Evolutionary conservation across 35 echinoderm and acorn worm species (phyloP).

Genomic region (Apostichopus japonicus): DNA sequence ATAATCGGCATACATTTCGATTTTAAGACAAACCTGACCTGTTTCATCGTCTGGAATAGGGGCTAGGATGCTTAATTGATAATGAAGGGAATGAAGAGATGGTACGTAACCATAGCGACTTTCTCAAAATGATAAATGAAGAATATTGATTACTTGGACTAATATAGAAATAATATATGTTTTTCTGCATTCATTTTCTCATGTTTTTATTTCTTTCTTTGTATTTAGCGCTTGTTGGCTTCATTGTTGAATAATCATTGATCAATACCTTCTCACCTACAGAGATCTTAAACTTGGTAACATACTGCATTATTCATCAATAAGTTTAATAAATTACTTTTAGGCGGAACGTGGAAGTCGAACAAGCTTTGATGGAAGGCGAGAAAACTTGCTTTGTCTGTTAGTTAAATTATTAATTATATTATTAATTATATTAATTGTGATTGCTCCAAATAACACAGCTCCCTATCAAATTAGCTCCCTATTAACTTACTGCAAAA

Average conservation of each 20-base stretch:
- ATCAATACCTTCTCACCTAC: not conserved
- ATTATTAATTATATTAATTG: too few relatives aligned
- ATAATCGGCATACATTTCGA: not conserved
- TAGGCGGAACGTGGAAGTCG: too few relatives aligned
- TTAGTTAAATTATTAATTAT: too few relatives aligned
- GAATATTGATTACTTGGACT: not conserved
- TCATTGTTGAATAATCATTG: not conserved
- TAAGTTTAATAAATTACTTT: too few relatives aligned
- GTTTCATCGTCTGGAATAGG: not conserved
- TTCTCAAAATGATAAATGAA: not conserved
- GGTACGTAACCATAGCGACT: not conserved
- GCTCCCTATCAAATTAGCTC: too few relatives aligned
- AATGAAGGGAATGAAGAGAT: not conserved
- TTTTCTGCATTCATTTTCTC: not conserved
- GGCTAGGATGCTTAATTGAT: slow-evolving; percentile 1
- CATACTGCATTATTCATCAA: too few relatives aligned
- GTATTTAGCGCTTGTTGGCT: not conserved
- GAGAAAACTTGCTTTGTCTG: too few relatives aligned
- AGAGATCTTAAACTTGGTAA: not conserved
- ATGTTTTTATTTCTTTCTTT: not conserved
- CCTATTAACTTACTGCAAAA: too few relatives aligned
- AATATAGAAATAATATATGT: not conserved
- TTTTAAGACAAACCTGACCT: slow-evolving; percentile 1
- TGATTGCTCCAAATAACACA: too few relatives aligned
- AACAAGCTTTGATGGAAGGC: too few relatives aligned